phyloP scores from a whole-genome alignment of 2,797 vertebrate species.

The Enteromius argenteus region DNA sequence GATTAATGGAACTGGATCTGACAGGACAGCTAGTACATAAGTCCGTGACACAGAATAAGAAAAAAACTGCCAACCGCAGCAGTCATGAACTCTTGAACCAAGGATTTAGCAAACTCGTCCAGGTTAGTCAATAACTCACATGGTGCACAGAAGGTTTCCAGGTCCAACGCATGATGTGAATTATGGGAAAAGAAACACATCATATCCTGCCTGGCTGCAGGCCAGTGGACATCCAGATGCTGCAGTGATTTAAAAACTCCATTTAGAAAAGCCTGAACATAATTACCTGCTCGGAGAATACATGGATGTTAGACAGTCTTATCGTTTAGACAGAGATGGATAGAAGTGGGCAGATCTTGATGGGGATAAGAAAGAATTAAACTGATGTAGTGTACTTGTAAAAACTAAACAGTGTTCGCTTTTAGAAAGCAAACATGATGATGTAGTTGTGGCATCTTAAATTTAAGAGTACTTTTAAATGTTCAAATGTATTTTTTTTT shows the following conservation, averaged over 20 bases:
- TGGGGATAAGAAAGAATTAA: neutral
- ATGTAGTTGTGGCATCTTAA: neutral
- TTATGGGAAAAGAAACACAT: conserved; percentile 55
- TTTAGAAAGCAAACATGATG: neutral
- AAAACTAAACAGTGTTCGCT: neutral
- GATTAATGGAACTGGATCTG: neutral
- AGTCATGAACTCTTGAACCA: conserved; percentile 34
- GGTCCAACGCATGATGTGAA: conserved; percentile 57
- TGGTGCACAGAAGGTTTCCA: conserved; percentile 26
- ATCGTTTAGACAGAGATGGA: neutral
- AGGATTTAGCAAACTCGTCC: conserved; percentile 17
- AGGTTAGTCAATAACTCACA: conserved; percentile 5
- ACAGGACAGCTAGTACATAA: neutral
- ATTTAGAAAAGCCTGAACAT: conserved; percentile 44
- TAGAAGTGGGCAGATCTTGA: conserved; percentile 16
- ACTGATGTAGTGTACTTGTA: neutral
- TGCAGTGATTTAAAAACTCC: conserved; percentile 49
- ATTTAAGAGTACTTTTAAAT: neutral
- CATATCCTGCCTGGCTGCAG: conserved; percentile 60
- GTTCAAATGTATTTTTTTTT: neutral
- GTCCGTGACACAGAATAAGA: neutral
- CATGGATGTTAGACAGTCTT: neutral
- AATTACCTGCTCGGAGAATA: neutral
- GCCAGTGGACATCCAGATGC: conserved; percentile 64
- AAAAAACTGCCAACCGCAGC: neutral